Base-by-base conservation (phyloP, 92 coral and sea anemone genomes). In the Montipora capitata region DNA sequence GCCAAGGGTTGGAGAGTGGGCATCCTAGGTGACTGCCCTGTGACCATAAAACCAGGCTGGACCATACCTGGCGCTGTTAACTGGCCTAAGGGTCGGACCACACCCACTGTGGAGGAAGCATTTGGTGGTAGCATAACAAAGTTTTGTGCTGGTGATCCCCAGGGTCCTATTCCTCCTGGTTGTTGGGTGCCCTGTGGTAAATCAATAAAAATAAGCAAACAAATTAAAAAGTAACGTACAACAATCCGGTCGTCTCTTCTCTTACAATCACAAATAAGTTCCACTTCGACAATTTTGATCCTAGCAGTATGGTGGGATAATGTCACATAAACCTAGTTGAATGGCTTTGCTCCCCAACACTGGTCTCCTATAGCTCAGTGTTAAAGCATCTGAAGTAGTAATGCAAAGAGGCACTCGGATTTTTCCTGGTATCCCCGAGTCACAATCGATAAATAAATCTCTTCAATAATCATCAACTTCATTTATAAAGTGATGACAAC, bases 21-120 rank as follows among this genome's bases (percentile, higher is more conserved):
- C 66, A 87, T 75, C 35, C 94, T 76, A 5, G 88, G 85, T 56
- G 51, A 16, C 39, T 85, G 82, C 10, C 75, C 89, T 12, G 72
- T 65, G 16, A 10, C 78, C 85, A 82, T 85, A 70, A 18, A 69
- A 7, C 67, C 83, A 39, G 87, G 91, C 2, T 52, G 58, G 59
- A 54, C 63, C 88, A 76, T 54, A 4, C 88, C 71, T 15, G 45
- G 62, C 10, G 68, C 67, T 41, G 74, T 68, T 39, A 69, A 83
- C 64, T 79, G 77, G 9, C 89, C 94, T 91, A 95, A 76, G 39
- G 98, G 98, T 85, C 96, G 81, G 13, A 95, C 98, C 91, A 94
- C 92, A 17, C 98, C 98, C 40, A 95, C 85, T 54, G 90, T 88
- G 27, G 95, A 52, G 8, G 88, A 65, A 14, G 79, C 70, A 38